A percentile compares a stretch with the other conserved stretches of the same genome.
Evolutionary conservation across 2,888 invertebrate species (phyloP).

Genomic region (Mactromeris polynyma): DNA sequence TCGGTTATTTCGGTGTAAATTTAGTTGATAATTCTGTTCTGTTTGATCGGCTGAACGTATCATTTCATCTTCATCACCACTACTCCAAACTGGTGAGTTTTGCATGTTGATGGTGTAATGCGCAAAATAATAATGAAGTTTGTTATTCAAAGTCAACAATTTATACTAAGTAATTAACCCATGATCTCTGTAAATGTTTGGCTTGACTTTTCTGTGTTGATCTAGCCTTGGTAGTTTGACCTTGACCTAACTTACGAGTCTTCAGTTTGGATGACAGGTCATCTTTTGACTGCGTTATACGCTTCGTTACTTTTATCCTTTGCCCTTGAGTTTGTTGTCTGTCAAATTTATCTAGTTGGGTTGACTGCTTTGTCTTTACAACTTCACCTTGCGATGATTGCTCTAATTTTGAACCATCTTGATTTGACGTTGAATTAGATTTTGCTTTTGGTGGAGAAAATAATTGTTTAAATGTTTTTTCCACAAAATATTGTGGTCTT

Average conservation of each 20-base stretch:
- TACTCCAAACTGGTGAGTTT: slow-evolving; percentile 15
- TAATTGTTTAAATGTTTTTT: slow-evolving; percentile 36
- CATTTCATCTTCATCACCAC: slow-evolving; percentile 26
- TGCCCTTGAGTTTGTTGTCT: neutral
- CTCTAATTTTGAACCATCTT: too few species aligned
- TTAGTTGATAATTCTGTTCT: slow-evolving; percentile 3
- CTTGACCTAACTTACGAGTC: neutral
- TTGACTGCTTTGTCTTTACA: slow-evolving; percentile 8
- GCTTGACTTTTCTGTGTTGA: too few species aligned
- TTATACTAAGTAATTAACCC: slow-evolving; percentile 21
- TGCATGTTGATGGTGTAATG: neutral
- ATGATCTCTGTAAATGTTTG: neutral
- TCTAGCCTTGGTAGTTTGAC: neutral
- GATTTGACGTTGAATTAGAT: too few species aligned
- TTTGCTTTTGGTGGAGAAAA: neutral
- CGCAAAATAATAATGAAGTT: neutral
- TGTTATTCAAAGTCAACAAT: neutral
- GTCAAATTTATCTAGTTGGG: neutral
- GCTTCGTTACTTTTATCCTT: neutral
- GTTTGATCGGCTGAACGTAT: neutral
- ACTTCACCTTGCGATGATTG: neutral
- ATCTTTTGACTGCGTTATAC: too few species aligned
- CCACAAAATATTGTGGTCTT: slow-evolving; percentile 14
- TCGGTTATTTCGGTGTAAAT: too few species aligned
- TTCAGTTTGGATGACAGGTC: too few species aligned